Conservation (phyloP, 2,797 vertebrate species). For the Enteromius mattozi region DNA sequence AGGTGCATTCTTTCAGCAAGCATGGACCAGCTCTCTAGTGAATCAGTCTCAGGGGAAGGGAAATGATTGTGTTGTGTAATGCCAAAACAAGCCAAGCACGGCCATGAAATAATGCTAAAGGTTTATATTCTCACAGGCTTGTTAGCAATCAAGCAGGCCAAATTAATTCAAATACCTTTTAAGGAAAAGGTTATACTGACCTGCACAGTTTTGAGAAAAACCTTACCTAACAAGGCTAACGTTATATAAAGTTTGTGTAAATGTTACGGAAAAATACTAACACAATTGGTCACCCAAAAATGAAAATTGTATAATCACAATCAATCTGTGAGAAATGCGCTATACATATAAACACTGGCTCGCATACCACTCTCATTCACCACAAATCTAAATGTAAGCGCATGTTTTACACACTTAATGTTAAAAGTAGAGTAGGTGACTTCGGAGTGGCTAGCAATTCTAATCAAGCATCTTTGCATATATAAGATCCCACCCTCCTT, state of each 20-base stretch:
- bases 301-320: not conserved
- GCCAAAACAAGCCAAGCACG: constrained; percentile 55
- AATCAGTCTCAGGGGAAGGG: constrained; percentile 51
- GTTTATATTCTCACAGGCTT: constrained; percentile 5
- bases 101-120: constrained; percentile 53
- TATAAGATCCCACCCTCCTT: too few relatives aligned
- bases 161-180: constrained; percentile 50
- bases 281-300: not conserved
- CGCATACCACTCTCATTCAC: too few relatives aligned
- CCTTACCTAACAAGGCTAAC: not conserved
- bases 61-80: constrained; percentile 20
- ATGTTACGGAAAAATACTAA: not conserved
- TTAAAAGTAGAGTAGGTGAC: too few relatives aligned
- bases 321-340: not conserved
- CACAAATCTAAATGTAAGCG: too few relatives aligned
- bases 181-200: not conserved
- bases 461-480: too few relatives aligned
- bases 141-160: not conserved
- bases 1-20: constrained; percentile 70
- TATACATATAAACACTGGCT: too few relatives aligned
- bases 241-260: not conserved
- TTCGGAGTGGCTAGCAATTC: too few relatives aligned
- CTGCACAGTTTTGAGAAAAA: not conserved
- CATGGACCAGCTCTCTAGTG: constrained; percentile 57
- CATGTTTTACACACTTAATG: too few relatives aligned